Conservation (phyloP, 2,888 invertebrate species). For the Didymodactylos carnosus region DNA sequence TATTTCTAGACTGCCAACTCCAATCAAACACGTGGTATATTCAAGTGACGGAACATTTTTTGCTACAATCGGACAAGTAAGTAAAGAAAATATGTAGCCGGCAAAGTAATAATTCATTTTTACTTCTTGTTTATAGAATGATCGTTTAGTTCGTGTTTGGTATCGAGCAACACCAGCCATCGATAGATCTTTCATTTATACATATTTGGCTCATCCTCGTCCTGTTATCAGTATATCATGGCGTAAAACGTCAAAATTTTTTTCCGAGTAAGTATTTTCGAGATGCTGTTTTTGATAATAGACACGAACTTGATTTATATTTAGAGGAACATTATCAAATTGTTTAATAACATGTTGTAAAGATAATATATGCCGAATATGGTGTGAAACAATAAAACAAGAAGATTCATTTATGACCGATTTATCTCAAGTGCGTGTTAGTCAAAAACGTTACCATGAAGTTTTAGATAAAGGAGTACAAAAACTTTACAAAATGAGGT, state of each 20-base stretch:
- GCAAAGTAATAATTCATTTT: background rate
- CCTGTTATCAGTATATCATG: slow-evolving; percentile 91
- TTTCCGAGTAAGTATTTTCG: slow-evolving; percentile 76
- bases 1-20: slow-evolving; percentile 55
- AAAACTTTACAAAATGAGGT: background rate
- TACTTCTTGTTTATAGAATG: slow-evolving; percentile 41
- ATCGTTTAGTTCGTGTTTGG: slow-evolving; percentile 92
- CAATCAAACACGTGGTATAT: slow-evolving; percentile 77
- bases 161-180: slow-evolving; percentile 38
- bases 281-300: slow-evolving; percentile 1
- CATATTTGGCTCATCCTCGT: slow-evolving; percentile 57
- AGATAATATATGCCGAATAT: slow-evolving; percentile 93
- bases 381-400: slow-evolving; percentile 63
- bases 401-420: slow-evolving; percentile 18
- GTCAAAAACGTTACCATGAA: background rate
- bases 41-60: slow-evolving; percentile 92
- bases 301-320: too few relatives aligned
- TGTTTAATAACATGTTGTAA: slow-evolving; percentile 90
- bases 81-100: background rate
- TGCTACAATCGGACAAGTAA: slow-evolving; percentile 54
- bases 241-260: slow-evolving; percentile 95
- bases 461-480: slow-evolving; percentile 18
- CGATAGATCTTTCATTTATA: slow-evolving; percentile 4
- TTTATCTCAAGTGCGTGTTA: slow-evolving; percentile 1
- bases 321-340: slow-evolving; percentile 77